phyloP scores from a whole-genome alignment of 2,113 vertebrate genomes.

The Mystacornis crossleyi region DNA sequence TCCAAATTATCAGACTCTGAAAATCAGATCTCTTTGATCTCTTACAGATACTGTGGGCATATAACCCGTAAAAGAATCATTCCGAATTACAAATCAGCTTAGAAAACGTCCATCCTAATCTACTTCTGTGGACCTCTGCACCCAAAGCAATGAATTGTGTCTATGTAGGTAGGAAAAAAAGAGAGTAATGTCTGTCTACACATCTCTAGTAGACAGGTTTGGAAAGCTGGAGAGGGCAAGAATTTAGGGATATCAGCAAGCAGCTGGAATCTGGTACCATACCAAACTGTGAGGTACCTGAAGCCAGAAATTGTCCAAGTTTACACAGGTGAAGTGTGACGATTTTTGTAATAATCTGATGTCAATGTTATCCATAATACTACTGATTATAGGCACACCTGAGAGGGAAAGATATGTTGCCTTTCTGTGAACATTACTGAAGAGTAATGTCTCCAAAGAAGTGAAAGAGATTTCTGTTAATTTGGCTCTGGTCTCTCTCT shows the following conservation, averaged over 20 bases:
- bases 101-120: not conserved
- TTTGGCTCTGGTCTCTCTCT: not conserved
- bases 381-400: not conserved
- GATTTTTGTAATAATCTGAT: not conserved
- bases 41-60: not conserved
- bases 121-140: not conserved
- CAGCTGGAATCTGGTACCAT: not conserved
- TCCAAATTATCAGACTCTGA: not conserved
- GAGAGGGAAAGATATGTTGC: not conserved
- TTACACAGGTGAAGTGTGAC: not conserved
- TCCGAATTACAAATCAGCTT: not conserved
- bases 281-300: not conserved
- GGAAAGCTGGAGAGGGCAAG: not conserved
- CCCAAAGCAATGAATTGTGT: not conserved
- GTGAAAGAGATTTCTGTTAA: not conserved
- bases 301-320: not conserved
- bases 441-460: not conserved
- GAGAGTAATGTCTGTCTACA: not conserved
- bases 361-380: not conserved
- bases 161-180: not conserved
- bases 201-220: not conserved
- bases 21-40: not conserved
- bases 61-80: not conserved
- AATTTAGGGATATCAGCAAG: not conserved
- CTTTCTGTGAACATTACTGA: not conserved